These are phyloP conservation scores for Acipenser ruthenus DNA, from an alignment of 2,797 vertebrate genomes.

Conservation along the genomic window DNA sequence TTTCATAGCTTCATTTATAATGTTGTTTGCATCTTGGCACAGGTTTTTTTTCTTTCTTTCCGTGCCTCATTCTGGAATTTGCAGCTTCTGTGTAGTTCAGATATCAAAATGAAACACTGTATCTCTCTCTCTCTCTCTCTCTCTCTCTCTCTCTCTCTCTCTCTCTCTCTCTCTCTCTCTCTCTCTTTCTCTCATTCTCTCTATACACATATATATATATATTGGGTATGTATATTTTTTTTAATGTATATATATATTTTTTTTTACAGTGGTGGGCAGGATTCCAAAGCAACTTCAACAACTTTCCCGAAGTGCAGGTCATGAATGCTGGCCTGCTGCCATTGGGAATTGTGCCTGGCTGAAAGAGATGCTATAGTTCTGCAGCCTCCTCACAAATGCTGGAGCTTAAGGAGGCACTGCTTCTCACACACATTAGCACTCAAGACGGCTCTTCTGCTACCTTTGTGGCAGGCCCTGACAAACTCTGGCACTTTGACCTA, in stretches of 20 bases:
- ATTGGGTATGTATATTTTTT: no score
- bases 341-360: conserved; percentile 41
- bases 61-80: background rate
- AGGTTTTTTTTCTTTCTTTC: background rate
- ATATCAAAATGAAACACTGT: conserved; percentile 2
- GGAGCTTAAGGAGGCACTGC: conserved; percentile 54
- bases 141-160: background rate
- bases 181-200: no score
- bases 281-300: conserved; percentile 37
- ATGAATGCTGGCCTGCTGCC: conserved; percentile 52
- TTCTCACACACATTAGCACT: conserved; percentile 49
- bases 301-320: conserved; percentile 47
- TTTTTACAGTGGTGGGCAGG: background rate
- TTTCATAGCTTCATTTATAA: background rate
- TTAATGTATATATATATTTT: no score
- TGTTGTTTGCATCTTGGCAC: background rate
- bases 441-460: conserved; percentile 40
- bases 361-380: conserved; percentile 50
- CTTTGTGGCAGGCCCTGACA: conserved; percentile 48
- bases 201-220: no score
- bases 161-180: no score
- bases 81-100: no score
- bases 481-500: conserved; percentile 74
- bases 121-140: background rate
- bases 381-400: conserved; percentile 51